Base-by-base conservation (phyloP, 2,888 invertebrate species). In the Camptogramma bilineatum region DNA sequence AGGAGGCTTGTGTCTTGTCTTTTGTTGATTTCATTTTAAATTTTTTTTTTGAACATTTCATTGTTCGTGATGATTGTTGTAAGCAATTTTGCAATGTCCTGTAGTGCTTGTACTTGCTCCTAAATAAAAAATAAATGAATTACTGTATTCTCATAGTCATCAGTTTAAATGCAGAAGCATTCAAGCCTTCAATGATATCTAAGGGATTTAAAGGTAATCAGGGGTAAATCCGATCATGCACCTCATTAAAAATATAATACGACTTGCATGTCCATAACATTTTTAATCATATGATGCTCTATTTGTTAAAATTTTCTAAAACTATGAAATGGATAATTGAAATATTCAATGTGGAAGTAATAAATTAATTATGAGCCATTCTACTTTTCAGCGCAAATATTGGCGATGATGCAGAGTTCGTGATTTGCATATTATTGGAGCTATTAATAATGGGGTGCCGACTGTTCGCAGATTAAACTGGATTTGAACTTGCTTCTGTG, bases 391-490 rank as follows among this genome's bases (percentile, higher is more conserved):
- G 42, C 57, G 62, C 57, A 62, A 66, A 64, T 62, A 67, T 69
- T 62, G 46, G 62, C 67, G 50, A 65, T 72, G 69, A 62, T 68
- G 64, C 63, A 72, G 66, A 52, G 66, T 54, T 51, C 63, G 48
- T 66, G 70, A 80, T 82, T 82, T 80, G 76, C 81, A 82, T 82
- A 80, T 82, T 82, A 82, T 82, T 82, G 77, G 70, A 73, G 76
- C 76, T 75, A 80, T 80, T 82, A 82, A 82, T 82, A 80, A 79
- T 66, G 55, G 70, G 66, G 69, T 62, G 66, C 53, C 53, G 57
- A 70, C 68, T 68, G 68, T 47, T 52, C 46, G 47, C 28, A 62
- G 73, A 71, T 74, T 73, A 70, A 67, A 68, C 68, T 58, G 60
- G 69, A 71, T 68, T 63, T 61, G 8, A 70, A 71, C 64, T 68